Base-by-base conservation (phyloP, 2,888 invertebrate genomes). In the Protophormia terraenovae region DNA sequence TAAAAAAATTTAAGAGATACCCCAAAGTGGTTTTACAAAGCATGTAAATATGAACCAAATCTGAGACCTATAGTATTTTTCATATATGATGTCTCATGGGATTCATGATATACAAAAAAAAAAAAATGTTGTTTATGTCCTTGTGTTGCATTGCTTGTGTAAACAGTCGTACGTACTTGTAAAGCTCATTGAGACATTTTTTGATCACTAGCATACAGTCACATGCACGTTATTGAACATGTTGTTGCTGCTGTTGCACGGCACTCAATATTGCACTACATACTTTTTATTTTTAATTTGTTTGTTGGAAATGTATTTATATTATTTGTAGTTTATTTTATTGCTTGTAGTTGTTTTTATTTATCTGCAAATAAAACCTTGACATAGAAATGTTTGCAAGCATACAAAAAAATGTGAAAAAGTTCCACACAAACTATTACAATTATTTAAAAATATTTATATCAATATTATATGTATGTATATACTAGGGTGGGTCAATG, bases 151-250 rank as follows among this genome's bases (percentile, higher is more conserved):
- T 67, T 76, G 50, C 69, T 72, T 71, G 53, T 55, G 45, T 71
- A 73, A 66, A 66, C 58, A 53, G 3, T 27, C 14, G 38, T 62
- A 41, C 14, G 38, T 62, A 41, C 16, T 78, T 58, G 50, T 67
- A 73, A 71, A 67, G 83, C 77, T 67, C 73, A 72, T 77, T 38
- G 66, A 72, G 77, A 72, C 72, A 72, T 67, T 78, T 35, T 10
- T 16, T 32, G 32, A 22, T 24, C 6, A 35, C 16, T 50, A 14
- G n/a, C 12, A 12, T 19, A 55, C 41, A 19, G 27, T 12, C 53
- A 7, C 0, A 47, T 4, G 24, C 60, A 60, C 8, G 29, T 29
- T 29, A 10, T 16, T 32, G 14, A 66, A 78, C 35, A 69, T 50
- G 35, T 47, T 38, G 35, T 16, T 62, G 60, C 58, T 60, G 38